Evolutionary conservation across 2,113 vertebrate genomes (phyloP), one percentile per base, ranked within the genome.

Genomic region (Hydrolagus affinis): DNA sequence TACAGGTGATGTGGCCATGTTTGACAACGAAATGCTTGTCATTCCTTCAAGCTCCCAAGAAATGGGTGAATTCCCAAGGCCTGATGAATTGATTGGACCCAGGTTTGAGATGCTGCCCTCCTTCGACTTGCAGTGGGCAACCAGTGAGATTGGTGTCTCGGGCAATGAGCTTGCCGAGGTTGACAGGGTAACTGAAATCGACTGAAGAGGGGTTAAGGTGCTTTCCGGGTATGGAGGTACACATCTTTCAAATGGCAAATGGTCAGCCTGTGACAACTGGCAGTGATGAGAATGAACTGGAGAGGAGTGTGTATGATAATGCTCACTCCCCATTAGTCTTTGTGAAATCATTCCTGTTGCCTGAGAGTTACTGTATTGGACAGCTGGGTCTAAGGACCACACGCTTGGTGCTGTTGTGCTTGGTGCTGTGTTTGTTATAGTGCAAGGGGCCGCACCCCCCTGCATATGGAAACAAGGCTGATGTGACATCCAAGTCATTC

Each of bases 111-210:
- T 92, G 19, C 60, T 64, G 57, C 91, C 88, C 88, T 93, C 93
- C 80, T 94, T 92, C 0, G 93, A 94, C 69, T 90, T 92, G 90
- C 93, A 94, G 64, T 93, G 94, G 86, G 94, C 89, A 57, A 93
- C 89, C 0, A 94, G 91, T 72, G 93, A 93, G 69, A 93, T 72
- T 0, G 94, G 94, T 0, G 93, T 91, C 85, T 94, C 93, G 2
- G 94, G 94, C 0, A 94, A 93, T 68, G 94, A 94, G 62, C 91
- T 91, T 25, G 88, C 86, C 0, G 94, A 94, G 85, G 94, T 91
- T 0, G 94, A 94, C 85, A 94, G 91, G 0, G 94, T 94, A 4
- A 93, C 92, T 7, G 94, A 94, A 87, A 95, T 92, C 85, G 94
- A 94, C 88, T 93, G 94, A 86, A 94, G 91, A 76, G 94, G 93